Base-by-base conservation (phyloP, 2,797 vertebrate genomes). In the Echeneis naucrates region DNA sequence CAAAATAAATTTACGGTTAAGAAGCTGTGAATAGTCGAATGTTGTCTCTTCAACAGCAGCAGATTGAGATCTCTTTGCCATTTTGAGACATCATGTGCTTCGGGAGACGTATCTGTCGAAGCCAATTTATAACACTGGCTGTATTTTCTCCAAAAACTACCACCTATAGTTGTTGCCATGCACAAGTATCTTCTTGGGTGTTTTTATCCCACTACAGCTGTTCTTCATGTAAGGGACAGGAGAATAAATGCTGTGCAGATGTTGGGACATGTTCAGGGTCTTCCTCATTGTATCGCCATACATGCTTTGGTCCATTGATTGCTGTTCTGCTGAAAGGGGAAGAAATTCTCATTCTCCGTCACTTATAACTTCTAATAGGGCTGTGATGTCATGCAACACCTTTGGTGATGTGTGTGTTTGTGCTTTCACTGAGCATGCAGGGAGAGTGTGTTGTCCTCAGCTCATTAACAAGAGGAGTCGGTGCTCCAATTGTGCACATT, bases 401-500 rank as follows among this genome's bases (percentile, higher is more conserved):
- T 55, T 58, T 80, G 60, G 27, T 38, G 67, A 38, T 52, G 52
- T 76, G 61, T 52, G 56, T 54, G 47, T 77, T 61, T 72, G 75
- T 44, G 62, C 62, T 74, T 84, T 53, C 21, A 68, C 50, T 56
- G 59, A 42, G 42, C 23, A 56, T 71, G 58, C 59, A 54, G 54
- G 44, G 30, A 51, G 67, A 55, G 51, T 50, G 69, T 82, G 77
- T 70, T 77, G 66, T 84, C 75, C 60, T 79, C 77, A 81, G 79
- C 87, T 89, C 87, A 89, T 92, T 91, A 92, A 89, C 83, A 85
- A 80, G 78, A 80, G 71, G 72, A 69, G 77, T 74, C 72, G n/a
- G 50, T 26, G 61, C 77, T 83, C 78, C 75, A 84, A 68, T 89
- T 81, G 82, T 69, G 77, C 75, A 86, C 78, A 70, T 83, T 83